Percentiles rank a stretch among this genome's conserved stretches.
Conservation (phyloP, 30 jellyfish, hydroid and myxozoan genomes). For the Sanderia malayensis region DNA sequence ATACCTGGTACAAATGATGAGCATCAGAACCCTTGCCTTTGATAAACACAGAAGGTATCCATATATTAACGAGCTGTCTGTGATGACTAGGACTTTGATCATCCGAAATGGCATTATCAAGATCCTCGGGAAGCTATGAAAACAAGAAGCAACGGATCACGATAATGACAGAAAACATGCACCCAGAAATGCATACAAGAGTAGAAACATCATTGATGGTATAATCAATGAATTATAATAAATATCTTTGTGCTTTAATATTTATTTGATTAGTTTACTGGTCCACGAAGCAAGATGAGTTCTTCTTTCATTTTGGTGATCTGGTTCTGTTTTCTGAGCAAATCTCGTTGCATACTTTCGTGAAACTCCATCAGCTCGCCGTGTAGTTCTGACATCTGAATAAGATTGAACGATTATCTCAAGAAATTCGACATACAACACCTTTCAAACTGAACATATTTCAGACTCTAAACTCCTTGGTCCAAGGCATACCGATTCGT, state of each 20-base stretch:
- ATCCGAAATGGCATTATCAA: constrained; percentile 19
- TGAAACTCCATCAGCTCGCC: constrained; percentile 94
- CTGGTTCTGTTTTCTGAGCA: constrained; percentile 49
- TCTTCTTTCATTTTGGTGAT: constrained; percentile 71
- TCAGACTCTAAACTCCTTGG: no score
- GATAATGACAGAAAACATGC: no score
- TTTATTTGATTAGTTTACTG: constrained; percentile 38
- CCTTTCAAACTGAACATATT: no score
- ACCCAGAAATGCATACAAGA: no score
- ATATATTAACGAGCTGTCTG: constrained; percentile 70
- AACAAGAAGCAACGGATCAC: no score
- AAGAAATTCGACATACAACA: no score
- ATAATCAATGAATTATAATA: no score
- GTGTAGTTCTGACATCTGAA: constrained; percentile 95
- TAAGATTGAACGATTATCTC: no score
- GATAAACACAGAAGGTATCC: constrained; percentile 95
- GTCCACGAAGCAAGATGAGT: constrained; percentile 87
- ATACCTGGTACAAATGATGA: constrained; percentile 87
- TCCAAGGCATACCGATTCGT: no score
- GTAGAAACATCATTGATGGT: no score
- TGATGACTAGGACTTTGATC: constrained; percentile 18
- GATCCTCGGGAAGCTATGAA: constrained; percentile 82
- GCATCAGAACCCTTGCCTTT: constrained; percentile 96
- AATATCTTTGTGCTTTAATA: background rate
- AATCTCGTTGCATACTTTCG: constrained; percentile 77